Percentiles rank a stretch among this genome's conserved stretches.
Evolutionary conservation across 1,140 invertebrate genomes (phyloP).

Genomic region (Leptonema lineaticorne): DNA sequence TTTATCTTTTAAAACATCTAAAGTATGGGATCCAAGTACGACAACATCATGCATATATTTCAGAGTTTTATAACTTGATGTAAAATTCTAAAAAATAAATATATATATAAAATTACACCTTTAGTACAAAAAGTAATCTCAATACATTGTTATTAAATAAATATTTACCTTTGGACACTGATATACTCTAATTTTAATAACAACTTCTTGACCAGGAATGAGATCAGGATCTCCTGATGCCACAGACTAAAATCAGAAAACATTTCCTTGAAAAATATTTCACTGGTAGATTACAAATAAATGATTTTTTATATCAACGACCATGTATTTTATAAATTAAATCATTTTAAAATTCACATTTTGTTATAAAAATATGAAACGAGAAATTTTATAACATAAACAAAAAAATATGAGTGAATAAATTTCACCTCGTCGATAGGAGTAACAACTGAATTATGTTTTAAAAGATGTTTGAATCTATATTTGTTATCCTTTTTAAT

Average conservation of each 20-base stretch:
- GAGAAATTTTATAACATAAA: background rate
- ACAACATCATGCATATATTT: slow-evolving; percentile 51
- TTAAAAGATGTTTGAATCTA: slow-evolving; percentile 15
- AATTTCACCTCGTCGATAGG: slow-evolving; percentile 12
- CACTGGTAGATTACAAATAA: too few species aligned
- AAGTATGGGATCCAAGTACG: slow-evolving; percentile 62
- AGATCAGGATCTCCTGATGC: slow-evolving; percentile 16
- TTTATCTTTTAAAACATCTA: slow-evolving; percentile 66
- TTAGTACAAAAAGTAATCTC: background rate
- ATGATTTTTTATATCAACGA: too few species aligned
- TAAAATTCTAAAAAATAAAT: background rate
- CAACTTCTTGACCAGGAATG: slow-evolving; percentile 45
- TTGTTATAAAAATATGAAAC: background rate
- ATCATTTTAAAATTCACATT: background rate
- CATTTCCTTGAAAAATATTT: too few species aligned
- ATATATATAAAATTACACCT: background rate
- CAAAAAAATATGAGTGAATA: background rate
- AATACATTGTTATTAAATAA: background rate
- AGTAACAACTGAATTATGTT: slow-evolving; percentile 22
- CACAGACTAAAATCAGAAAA: slow-evolving; percentile 17
- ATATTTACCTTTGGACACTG: slow-evolving; percentile 43
- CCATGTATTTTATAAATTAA: background rate
- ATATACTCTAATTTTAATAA: slow-evolving; percentile 53
- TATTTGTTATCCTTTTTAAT: background rate
- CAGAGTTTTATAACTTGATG: background rate